phyloP scores from a whole-genome alignment of 2,797 vertebrate genomes.

The Limosa lapponica region DNA sequence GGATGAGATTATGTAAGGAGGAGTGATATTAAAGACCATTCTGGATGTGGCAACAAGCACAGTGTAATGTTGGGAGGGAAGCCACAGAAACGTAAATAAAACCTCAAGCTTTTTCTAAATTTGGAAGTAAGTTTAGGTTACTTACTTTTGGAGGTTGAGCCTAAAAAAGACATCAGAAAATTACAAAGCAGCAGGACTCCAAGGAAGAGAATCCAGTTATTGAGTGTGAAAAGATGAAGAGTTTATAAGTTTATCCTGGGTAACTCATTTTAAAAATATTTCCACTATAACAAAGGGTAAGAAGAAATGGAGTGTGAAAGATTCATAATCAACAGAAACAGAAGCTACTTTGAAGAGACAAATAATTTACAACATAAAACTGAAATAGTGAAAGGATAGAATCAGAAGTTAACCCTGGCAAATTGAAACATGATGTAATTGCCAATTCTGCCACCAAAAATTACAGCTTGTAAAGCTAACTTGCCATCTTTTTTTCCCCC shows the following conservation, averaged over 20 bases:
- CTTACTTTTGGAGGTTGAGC: not conserved
- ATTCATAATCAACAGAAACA: not conserved
- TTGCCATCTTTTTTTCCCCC: not conserved
- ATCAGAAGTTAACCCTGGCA: not conserved
- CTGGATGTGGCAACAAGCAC: not conserved
- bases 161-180: not conserved
- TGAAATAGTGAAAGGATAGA: not conserved
- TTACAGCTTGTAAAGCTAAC: not conserved
- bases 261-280: not conserved
- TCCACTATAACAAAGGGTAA: not conserved
- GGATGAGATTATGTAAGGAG: not conserved
- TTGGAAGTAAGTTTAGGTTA: not conserved
- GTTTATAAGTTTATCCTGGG: not conserved
- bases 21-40: not conserved
- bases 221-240: not conserved
- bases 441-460: not conserved
- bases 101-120: not conserved
- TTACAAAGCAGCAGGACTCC: not conserved
- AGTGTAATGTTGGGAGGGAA: not conserved
- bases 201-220: not conserved
- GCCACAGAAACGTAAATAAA: not conserved
- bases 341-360: not conserved
- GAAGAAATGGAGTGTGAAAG: not conserved
- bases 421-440: not conserved
- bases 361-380: not conserved